These are phyloP conservation scores for Esperia sulphurella DNA, from an alignment of 2,888 invertebrate genomes.

Conservation along the genomic window DNA sequence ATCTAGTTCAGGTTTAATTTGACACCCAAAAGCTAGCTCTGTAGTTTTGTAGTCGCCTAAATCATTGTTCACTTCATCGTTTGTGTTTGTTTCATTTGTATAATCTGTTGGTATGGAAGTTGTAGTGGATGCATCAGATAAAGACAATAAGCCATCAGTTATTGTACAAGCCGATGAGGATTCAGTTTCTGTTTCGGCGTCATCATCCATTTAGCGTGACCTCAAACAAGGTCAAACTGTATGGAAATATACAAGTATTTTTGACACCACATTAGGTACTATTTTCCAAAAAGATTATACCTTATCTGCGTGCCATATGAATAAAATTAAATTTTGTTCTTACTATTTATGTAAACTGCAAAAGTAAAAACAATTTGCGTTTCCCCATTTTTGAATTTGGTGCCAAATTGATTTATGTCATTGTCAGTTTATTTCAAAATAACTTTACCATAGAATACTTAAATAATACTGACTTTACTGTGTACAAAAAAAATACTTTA, in stretches of 20 bases:
- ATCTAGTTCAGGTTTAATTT: not conserved
- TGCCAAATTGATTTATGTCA: constrained; percentile 14
- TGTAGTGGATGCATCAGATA: not conserved
- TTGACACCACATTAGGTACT: too few species aligned
- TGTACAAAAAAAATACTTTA: too few species aligned
- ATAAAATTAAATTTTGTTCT: not conserved
- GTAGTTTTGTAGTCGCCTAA: not conserved
- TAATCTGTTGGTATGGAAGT: not conserved
- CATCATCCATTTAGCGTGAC: too few species aligned
- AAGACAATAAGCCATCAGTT: not conserved
- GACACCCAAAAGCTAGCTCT: not conserved
- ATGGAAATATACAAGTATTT: too few species aligned
- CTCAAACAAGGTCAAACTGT: too few species aligned
- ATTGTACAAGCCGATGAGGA: too few species aligned
- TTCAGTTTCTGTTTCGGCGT: too few species aligned
- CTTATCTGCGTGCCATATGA: not conserved
- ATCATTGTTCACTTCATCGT: not conserved
- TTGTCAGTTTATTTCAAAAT: too few species aligned
- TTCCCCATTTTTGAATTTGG: constrained; percentile 30
- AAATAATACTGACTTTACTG: too few species aligned
- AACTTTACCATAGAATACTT: too few species aligned
- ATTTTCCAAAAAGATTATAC: too few species aligned
- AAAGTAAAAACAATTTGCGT: not conserved
- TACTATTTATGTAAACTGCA: not conserved
- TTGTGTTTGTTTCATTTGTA: not conserved